Percentiles rank a stretch among this genome's conserved stretches.
phyloP scores from a whole-genome alignment of 2,797 vertebrate species.

The Vultur gryphus region DNA sequence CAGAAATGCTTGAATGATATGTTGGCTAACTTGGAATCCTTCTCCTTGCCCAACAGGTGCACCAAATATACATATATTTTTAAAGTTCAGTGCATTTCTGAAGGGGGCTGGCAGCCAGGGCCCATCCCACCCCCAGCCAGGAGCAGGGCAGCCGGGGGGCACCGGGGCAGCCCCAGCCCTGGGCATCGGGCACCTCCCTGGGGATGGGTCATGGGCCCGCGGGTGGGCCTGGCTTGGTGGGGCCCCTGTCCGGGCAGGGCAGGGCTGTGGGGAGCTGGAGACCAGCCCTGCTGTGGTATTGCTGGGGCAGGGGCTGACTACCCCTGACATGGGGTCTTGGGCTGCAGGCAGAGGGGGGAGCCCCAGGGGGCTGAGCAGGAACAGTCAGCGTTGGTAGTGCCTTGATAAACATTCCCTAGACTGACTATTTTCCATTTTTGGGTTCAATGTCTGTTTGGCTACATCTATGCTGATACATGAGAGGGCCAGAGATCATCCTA shows the following conservation, averaged over 20 bases:
- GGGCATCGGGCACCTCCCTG: neutral
- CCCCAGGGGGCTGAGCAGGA: neutral
- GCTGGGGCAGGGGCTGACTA: neutral
- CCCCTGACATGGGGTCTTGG: no score
- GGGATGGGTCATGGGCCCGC: rapidly evolving
- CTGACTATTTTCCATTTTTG: neutral
- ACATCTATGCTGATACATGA: neutral
- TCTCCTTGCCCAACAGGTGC: neutral
- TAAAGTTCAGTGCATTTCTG: neutral
- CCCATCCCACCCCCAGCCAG: rapidly evolving
- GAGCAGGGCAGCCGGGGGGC: neutral
- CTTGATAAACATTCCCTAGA: neutral
- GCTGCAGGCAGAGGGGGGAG: neutral
- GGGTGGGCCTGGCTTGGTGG: rapidly evolving
- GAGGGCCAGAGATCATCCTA: neutral
- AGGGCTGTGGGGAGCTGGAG: neutral
- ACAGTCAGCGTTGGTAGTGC: neutral
- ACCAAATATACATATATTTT: neutral
- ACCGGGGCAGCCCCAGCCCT: rapidly evolving
- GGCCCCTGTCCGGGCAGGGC: neutral
- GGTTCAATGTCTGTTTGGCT: neutral
- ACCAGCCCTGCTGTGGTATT: rapidly evolving
- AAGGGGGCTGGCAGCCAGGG: neutral
- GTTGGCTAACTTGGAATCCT: neutral
- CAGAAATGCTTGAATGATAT: neutral